phyloP scores from a whole-genome alignment of 1,140 invertebrate genomes.

The Drosophila sp. region DNA sequence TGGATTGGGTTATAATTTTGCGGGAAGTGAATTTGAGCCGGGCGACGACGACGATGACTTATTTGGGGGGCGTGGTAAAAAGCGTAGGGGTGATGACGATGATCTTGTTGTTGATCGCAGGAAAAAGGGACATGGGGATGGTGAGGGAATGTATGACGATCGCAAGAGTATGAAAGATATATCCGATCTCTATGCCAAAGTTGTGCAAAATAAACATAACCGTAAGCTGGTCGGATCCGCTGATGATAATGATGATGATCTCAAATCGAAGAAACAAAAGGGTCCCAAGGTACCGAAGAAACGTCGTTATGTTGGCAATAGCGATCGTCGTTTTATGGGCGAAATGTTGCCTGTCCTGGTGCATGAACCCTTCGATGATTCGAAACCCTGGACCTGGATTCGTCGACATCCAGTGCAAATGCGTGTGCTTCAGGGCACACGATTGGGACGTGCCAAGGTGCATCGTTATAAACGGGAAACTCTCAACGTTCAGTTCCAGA shows the following conservation, averaged over 20 bases:
- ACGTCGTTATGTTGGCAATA: too few species aligned
- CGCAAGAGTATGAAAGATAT: constrained; percentile 4
- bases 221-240: constrained; percentile 4
- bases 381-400: constrained; percentile 40
- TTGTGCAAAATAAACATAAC: constrained; percentile 18
- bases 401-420: constrained; percentile 19
- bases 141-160: background rate
- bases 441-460: constrained; percentile 11
- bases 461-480: constrained; percentile 11
- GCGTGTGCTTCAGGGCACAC: constrained; percentile 4
- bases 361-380: constrained; percentile 28
- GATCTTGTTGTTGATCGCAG: background rate
- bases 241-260: background rate
- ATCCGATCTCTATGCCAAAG: constrained; percentile 17
- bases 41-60: background rate
- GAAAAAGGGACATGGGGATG: background rate
- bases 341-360: constrained; percentile 6
- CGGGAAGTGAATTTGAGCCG: background rate
- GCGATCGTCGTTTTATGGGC: background rate
- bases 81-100: background rate
- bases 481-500: background rate
- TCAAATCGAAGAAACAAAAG: background rate
- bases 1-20: constrained; percentile 4
- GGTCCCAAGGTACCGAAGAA: background rate
- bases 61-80: background rate